A percentile compares a stretch with the other conserved stretches of the same genome.
Evolutionary conservation across 1,140 invertebrate genomes (phyloP).

Genomic region (Drosophila parvula): DNA sequence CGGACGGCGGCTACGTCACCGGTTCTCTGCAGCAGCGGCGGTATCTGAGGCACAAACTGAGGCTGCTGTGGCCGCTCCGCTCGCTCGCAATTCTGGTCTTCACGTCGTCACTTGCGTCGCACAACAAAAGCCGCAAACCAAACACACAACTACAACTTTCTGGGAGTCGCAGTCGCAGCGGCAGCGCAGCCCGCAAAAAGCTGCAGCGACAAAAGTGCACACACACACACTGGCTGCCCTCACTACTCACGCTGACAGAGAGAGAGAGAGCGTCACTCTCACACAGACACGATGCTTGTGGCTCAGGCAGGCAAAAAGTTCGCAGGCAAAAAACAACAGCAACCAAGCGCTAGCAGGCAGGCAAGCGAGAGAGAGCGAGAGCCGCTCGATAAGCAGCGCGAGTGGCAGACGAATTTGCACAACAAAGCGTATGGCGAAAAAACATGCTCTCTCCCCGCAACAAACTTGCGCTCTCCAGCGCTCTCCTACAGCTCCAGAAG

Average conservation of each 20-base stretch:
- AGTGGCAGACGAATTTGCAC: conserved; percentile 78
- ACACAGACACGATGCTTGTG: conserved; percentile 31
- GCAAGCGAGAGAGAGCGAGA: conserved; percentile 36
- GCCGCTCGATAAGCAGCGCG: conserved; percentile 57
- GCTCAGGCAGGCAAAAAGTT: conserved; percentile 37
- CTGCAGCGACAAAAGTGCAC: conserved; percentile 80
- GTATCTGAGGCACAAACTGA: conserved; percentile 31
- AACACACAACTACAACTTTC: conserved; percentile 66
- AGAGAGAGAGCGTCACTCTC: conserved; percentile 62
- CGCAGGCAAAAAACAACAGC: conserved; percentile 20
- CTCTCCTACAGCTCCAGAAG: conserved; percentile 47
- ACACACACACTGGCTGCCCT: conserved; percentile 44
- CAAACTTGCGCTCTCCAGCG: conserved; percentile 30
- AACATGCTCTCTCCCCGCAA: conserved; percentile 49
- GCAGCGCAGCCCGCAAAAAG: conserved; percentile 71
- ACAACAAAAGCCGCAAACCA: conserved; percentile 75
- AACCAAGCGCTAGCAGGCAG: conserved; percentile 20
- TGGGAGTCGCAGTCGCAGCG: conserved; percentile 72
- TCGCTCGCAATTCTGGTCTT: conserved; percentile 40
- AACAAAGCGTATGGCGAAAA: conserved; percentile 73
- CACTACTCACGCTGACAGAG: conserved; percentile 1
- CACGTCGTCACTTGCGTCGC: conserved; percentile 40
- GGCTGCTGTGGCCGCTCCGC: conserved; percentile 61
- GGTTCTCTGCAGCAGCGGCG: conserved; percentile 64
- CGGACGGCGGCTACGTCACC: conserved; percentile 83